A percentile compares a stretch with the other conserved stretches of the same genome.
These are phyloP conservation scores for Physella acuta DNA, from an alignment of 1,140 invertebrate species.

Conservation along the genomic window DNA sequence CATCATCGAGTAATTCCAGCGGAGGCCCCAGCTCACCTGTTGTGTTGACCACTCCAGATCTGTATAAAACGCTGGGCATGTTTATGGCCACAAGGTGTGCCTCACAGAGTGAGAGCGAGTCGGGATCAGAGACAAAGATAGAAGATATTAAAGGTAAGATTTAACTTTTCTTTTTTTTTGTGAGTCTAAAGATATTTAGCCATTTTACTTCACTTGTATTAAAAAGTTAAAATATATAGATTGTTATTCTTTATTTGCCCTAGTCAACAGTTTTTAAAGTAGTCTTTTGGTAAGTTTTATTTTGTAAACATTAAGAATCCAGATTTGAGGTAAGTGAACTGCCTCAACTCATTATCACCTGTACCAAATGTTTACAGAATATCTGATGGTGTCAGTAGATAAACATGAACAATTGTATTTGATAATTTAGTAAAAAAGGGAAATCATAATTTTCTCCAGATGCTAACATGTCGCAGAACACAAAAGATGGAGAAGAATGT, in stretches of 20 bases:
- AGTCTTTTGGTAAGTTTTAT: too few relatives aligned
- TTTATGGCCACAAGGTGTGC: slow-evolving; percentile 31
- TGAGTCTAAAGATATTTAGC: not conserved
- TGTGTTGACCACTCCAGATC: slow-evolving; percentile 42
- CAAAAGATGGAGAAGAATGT: not conserved
- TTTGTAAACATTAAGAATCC: too few relatives aligned
- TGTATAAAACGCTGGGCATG: slow-evolving; percentile 40
- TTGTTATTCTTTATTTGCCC: too few relatives aligned
- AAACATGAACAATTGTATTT: too few relatives aligned
- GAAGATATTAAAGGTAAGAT: not conserved
- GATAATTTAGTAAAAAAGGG: too few relatives aligned
- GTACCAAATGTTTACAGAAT: too few relatives aligned
- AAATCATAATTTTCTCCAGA: too few relatives aligned
- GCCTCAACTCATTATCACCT: too few relatives aligned
- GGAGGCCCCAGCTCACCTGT: slow-evolving; percentile 48
- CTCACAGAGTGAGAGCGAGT: not conserved
- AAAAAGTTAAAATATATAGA: too few relatives aligned
- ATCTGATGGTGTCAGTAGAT: too few relatives aligned
- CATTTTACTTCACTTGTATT: not conserved
- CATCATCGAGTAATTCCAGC: slow-evolving; percentile 47
- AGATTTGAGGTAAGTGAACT: too few relatives aligned
- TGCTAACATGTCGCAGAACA: not conserved
- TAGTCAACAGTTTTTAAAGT: too few relatives aligned
- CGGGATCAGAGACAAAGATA: not conserved
- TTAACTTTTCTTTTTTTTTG: not conserved